phyloP scores from a whole-genome alignment of 2,113 vertebrate species.

The Anhinga anhinga region DNA sequence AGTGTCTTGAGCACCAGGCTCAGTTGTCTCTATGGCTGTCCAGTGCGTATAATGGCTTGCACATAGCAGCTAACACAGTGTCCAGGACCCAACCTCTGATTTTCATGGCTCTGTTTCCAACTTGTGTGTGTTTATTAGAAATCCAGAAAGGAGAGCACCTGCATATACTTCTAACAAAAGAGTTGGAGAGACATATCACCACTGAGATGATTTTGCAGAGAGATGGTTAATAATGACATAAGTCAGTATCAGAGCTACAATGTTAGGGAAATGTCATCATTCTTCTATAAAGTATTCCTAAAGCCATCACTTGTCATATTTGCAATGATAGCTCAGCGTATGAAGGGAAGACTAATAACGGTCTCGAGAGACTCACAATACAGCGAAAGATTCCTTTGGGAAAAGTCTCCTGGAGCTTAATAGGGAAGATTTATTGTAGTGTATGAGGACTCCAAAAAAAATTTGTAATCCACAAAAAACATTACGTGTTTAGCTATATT shows the following conservation, averaged over 20 bases:
- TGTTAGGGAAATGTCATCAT: background rate
- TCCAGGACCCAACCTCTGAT: background rate
- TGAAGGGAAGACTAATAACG: background rate
- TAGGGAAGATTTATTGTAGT: background rate
- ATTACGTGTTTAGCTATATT: background rate
- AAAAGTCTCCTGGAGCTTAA: background rate
- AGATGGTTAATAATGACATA: background rate
- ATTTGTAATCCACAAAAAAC: background rate
- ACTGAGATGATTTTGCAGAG: background rate
- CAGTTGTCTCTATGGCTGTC: background rate
- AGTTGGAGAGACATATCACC: background rate
- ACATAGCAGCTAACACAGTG: background rate
- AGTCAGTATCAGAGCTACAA: background rate
- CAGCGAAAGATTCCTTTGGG: background rate
- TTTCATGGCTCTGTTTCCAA: background rate
- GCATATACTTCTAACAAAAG: background rate
- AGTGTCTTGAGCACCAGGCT: background rate
- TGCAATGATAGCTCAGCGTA: background rate
- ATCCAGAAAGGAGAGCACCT: background rate
- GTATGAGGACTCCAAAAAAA: background rate
- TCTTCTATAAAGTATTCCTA: background rate
- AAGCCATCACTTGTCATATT: background rate
- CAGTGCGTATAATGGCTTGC: background rate
- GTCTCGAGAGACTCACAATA: background rate
- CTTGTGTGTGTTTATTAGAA: background rate